Conservation (phyloP, 2,113 vertebrate genomes). For the Stictonetta naevosa region DNA sequence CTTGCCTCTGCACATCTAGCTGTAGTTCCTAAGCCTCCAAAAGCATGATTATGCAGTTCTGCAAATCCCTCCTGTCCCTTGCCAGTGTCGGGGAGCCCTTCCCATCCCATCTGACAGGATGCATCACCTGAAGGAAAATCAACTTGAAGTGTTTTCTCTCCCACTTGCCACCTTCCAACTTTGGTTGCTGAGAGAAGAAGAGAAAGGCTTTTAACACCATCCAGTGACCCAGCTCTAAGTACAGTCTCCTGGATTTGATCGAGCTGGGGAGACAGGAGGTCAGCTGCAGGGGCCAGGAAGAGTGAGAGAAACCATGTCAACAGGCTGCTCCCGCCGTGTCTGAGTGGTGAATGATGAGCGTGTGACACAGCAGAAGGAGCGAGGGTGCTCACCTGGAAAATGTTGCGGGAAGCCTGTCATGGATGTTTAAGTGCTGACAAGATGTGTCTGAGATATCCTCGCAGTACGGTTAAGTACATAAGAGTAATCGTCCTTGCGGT, state of each 20-base stretch:
- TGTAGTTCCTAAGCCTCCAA: not conserved
- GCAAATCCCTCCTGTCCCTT: not conserved
- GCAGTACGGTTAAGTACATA: conserved; percentile 44
- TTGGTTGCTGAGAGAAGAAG: conserved; percentile 37
- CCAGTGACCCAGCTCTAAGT: conserved; percentile 51
- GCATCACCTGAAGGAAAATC: conserved; percentile 26
- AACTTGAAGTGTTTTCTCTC: conserved; percentile 58
- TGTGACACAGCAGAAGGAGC: conserved; percentile 11
- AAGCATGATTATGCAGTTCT: not conserved
- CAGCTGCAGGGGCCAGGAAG: conserved; percentile 36
- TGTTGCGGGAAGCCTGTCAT: conserved; percentile 59
- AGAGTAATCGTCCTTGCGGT: not conserved
- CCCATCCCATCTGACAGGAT: not conserved
- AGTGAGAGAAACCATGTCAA: conserved; percentile 74
- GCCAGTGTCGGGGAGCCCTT: not conserved
- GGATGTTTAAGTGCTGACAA: conserved; percentile 70
- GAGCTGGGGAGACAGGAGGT: conserved; percentile 52
- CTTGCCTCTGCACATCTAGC: not conserved
- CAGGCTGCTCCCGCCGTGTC: conserved; percentile 50
- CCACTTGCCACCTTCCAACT: conserved; percentile 59
- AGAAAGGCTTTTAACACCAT: conserved; percentile 72
- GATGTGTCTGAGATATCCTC: conserved; percentile 62
- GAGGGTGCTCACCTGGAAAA: conserved; percentile 78
- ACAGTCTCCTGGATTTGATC: conserved; percentile 65
- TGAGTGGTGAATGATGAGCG: conserved; percentile 53